Conservation (phyloP, 2,797 vertebrate genomes). For the Amazona finschi region DNA sequence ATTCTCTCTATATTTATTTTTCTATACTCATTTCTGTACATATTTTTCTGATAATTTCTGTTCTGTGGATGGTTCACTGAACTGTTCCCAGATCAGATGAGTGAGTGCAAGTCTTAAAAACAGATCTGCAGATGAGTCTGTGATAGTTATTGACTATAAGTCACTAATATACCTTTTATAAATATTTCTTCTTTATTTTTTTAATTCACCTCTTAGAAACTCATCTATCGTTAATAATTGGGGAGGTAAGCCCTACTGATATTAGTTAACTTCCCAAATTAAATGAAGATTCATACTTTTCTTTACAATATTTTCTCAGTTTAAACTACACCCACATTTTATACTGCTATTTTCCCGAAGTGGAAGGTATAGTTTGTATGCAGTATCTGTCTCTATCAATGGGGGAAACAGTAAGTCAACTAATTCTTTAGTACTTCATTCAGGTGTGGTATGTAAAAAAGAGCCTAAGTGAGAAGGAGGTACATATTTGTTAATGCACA, state of each 20-base stretch:
- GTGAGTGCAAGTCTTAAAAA: constrained; percentile 22
- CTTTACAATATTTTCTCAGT: not conserved
- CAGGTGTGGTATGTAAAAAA: not conserved
- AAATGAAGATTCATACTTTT: not conserved
- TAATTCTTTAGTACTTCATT: not conserved
- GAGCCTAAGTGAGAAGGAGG: not conserved
- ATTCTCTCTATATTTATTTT: not conserved
- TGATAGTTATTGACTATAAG: not conserved
- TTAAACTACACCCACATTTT: not conserved
- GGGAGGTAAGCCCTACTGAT: not conserved
- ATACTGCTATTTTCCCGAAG: not conserved
- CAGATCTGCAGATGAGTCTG: not conserved
- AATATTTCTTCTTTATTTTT: not conserved
- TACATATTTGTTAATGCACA: not conserved
- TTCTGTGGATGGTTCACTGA: not conserved
- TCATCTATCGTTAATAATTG: not conserved
- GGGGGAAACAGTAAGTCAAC: not conserved
- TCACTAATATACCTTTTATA: not conserved
- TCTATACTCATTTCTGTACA: not conserved
- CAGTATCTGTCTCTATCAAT: not conserved
- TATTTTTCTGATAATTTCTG: not conserved
- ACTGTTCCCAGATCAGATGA: not conserved
- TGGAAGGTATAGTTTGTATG: not conserved
- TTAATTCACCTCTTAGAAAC: not conserved
- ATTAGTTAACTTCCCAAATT: not conserved